Evolutionary conservation across 2,797 vertebrate genomes (phyloP), one percentile per base, ranked within the genome.

Genomic region (Eulemur mongoz): DNA sequence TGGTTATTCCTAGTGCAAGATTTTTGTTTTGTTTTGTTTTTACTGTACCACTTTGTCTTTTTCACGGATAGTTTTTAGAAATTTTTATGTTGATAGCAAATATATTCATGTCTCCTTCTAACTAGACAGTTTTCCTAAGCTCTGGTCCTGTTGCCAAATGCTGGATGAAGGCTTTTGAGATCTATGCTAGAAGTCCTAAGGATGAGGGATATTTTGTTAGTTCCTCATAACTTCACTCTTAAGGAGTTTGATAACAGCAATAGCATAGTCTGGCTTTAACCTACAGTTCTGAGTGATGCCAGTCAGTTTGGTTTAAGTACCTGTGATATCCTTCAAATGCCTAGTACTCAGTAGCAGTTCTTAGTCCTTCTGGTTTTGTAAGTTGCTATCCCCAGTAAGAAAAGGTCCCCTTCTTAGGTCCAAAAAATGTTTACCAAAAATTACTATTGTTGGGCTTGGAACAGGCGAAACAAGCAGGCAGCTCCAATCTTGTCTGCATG

Each of bases 401-500:
- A 43, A 10, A 75, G 75, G 20, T 22, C 30, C 25, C 52, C 72
- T 82, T 76, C n/a, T 52, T 23, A 61, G 61, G 69, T 72, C 40
- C 52, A 27, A 57, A 9, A 63, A 65, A 6, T 27, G 43, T 80
- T 78, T 35, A 4, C 23, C 27, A 48, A 35, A 69, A 43, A 9
- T 40, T n/a, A 27, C 22, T 11, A 13, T 13, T 25, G 0, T 59
- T 57, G 86, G 89, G n/a, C 52, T 45, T 32, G 78, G 67, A 82
- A 65, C 78, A 35, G 87, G 35, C 2, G 11, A 54, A 72, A 14
- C 5, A 32, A 15, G 82, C 30, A 3, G 54, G 50, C 48, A 65
- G 59, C 43, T 45, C 17, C 40, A 3, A 5, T 20, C 43, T 45
- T 15, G 48, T 73, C 91, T 69, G 93, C 96, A 94, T 97, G 98